phyloP scores from a whole-genome alignment of 1,140 invertebrate species.

The Telenomus remus region DNA sequence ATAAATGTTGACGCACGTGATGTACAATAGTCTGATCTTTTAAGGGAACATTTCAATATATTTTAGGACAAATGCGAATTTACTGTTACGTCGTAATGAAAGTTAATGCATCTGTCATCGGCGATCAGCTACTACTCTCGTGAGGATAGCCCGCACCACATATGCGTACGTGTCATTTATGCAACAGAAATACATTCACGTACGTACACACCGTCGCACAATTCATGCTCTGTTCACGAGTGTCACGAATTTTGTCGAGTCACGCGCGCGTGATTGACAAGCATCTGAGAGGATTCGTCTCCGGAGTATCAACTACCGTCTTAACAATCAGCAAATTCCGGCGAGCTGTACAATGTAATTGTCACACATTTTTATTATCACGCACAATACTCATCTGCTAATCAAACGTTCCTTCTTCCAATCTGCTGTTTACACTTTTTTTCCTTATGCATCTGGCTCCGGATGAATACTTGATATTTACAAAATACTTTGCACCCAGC shows the following conservation, averaged over 20 bases:
- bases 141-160: conserved; percentile 38
- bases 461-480: conserved; percentile 39
- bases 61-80: conserved; percentile 55
- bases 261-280: conserved; percentile 53
- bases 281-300: conserved; percentile 50
- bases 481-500: conserved; percentile 22
- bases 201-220: conserved; percentile 15
- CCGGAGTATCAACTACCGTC: conserved; percentile 25
- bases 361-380: conserved; percentile 42
- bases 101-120: conserved; percentile 63
- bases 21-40: conserved; percentile 46
- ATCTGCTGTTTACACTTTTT: not conserved
- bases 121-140: conserved; percentile 60
- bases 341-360: conserved; percentile 49
- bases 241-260: conserved; percentile 48
- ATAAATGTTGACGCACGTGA: conserved; percentile 48
- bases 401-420: not conserved
- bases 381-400: conserved; percentile 7
- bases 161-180: conserved; percentile 51
- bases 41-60: conserved; percentile 57
- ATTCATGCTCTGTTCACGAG: conserved; percentile 22
- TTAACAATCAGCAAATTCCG: conserved; percentile 42
- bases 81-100: conserved; percentile 51
- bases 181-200: conserved; percentile 39
- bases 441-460: not conserved